These are phyloP conservation scores for Physeter macrocephalus DNA, from an alignment of 2,113 vertebrate genomes.

Conservation along the genomic window DNA sequence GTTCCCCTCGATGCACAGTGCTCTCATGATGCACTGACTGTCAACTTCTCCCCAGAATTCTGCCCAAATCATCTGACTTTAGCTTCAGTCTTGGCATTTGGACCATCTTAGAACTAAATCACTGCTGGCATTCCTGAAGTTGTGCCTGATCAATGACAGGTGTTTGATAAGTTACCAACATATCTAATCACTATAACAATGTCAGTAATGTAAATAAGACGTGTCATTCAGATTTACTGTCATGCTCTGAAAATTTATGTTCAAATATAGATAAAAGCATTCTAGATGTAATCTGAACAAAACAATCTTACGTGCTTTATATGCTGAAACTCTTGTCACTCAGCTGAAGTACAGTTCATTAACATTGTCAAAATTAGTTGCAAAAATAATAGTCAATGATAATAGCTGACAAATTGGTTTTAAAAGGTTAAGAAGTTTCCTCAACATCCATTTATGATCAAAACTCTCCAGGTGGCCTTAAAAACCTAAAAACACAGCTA, in stretches of 20 bases:
- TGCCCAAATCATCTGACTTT: not conserved
- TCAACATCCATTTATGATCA: not conserved
- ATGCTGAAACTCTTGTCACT: slow-evolving; percentile 20
- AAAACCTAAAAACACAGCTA: not conserved
- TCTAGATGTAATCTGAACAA: not conserved
- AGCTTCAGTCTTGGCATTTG: not conserved
- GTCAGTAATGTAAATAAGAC: slow-evolving; percentile 24
- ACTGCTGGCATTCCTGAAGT: not conserved
- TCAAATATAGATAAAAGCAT: slow-evolving; percentile 53
- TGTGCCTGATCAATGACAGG: not conserved
- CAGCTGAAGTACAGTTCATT: not conserved
- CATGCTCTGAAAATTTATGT: slow-evolving; percentile 34
- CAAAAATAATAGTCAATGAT: not conserved
- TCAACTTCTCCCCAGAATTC: not conserved
- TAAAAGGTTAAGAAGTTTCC: not conserved
- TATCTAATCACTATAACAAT: slow-evolving; percentile 39
- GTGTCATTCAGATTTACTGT: slow-evolving; percentile 47
- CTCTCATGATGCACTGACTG: not conserved
- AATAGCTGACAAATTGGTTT: not conserved
- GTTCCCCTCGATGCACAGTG: not conserved
- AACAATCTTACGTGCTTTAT: not conserved
- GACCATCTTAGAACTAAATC: not conserved
- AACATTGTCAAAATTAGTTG: slow-evolving; percentile 26
- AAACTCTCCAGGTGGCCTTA: not conserved
- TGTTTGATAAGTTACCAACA: slow-evolving; percentile 48